Evolutionary conservation across 1,140 invertebrate genomes (phyloP).

Genomic region (Colletes latitarsis): DNA sequence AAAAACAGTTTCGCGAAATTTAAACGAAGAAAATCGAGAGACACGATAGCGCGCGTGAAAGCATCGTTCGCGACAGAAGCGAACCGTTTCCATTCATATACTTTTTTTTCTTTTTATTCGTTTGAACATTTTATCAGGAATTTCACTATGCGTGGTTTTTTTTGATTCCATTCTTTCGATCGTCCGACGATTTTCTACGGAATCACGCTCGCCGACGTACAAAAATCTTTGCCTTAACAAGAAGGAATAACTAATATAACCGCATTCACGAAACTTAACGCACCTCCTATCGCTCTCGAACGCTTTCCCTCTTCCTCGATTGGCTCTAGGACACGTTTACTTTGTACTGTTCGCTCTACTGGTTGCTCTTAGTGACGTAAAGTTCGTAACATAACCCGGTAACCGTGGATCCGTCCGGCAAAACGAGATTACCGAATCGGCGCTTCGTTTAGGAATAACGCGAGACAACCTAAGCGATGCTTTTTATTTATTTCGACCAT

Average conservation of each 20-base stretch:
- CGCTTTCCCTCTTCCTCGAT: constrained; percentile 22
- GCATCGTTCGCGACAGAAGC: too few species aligned
- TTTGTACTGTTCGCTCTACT: constrained; percentile 77
- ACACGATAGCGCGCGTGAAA: neutral
- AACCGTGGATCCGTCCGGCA: neutral
- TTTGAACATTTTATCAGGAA: neutral
- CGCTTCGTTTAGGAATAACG: neutral
- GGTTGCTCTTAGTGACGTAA: constrained; percentile 62
- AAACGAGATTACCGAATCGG: neutral
- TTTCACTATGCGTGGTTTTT: neutral
- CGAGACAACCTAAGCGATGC: too few species aligned
- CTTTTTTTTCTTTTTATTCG: neutral
- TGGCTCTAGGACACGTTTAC: constrained; percentile 66
- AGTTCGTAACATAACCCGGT: constrained; percentile 49
- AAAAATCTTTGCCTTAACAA: constrained; percentile 30
- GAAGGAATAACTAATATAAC: constrained; percentile 24
- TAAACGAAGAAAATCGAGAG: neutral
- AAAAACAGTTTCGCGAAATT: neutral
- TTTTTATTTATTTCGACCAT: too few species aligned
- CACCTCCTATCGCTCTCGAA: constrained; percentile 14
- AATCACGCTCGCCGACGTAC: constrained; percentile 13
- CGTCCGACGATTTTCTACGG: neutral
- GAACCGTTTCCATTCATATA: neutral
- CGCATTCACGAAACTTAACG: constrained; percentile 22
- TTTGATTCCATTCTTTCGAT: too few species aligned